A percentile compares a stretch with the other conserved stretches of the same genome.
Conservation (phyloP, 2,888 invertebrate species). For the Tricholauxania praeusta region DNA sequence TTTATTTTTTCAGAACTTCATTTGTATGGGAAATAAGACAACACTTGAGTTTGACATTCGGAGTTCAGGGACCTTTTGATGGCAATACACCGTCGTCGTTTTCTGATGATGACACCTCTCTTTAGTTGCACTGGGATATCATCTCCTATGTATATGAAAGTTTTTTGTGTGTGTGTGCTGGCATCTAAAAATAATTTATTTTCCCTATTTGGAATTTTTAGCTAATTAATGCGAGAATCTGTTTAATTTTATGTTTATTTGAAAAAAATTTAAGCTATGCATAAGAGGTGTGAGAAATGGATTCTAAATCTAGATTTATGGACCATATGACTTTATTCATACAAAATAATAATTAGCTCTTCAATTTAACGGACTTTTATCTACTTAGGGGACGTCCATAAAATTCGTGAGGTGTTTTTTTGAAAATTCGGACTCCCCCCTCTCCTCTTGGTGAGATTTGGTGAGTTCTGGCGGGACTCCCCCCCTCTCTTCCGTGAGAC, state of each 20-base stretch:
- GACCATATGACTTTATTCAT: too few relatives aligned
- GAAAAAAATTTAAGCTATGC: not conserved
- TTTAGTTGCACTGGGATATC: not conserved
- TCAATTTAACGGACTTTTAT: too few relatives aligned
- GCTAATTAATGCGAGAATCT: constrained; percentile 11
- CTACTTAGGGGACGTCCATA: too few relatives aligned
- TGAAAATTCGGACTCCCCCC: too few relatives aligned
- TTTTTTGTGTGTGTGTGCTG: not conserved
- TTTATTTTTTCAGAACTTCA: not conserved
- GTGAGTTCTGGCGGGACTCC: too few relatives aligned
- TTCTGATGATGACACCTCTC: not conserved
- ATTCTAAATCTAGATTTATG: too few relatives aligned
- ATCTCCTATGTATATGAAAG: not conserved
- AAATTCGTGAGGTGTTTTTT: too few relatives aligned
- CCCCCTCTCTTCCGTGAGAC: too few relatives aligned
- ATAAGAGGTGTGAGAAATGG: too few relatives aligned
- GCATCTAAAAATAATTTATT: not conserved
- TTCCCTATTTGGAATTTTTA: constrained; percentile 2
- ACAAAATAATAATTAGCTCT: too few relatives aligned
- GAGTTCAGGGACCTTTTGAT: constrained; percentile 15
- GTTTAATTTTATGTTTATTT: not conserved
- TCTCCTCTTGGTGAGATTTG: too few relatives aligned
- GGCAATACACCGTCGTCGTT: not conserved
- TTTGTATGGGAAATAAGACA: not conserved
- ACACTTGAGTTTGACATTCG: constrained; percentile 15